These are phyloP conservation scores for Plodia interpunctella DNA, from an alignment of 1,140 invertebrate genomes.

Conservation along the genomic window DNA sequence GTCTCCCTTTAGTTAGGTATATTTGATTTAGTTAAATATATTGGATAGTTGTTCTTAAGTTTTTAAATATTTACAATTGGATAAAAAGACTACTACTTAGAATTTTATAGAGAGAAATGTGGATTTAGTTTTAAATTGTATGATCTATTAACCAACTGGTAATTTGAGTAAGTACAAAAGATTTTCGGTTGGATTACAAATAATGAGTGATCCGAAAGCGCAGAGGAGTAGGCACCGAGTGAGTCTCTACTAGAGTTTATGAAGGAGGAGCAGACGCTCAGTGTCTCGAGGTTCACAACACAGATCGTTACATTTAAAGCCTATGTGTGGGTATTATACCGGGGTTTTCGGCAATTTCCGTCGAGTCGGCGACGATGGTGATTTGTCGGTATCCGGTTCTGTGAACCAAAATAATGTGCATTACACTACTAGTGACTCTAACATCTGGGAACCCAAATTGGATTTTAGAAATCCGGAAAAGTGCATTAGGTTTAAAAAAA, in stretches of 20 bases:
- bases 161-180: slow-evolving; percentile 23
- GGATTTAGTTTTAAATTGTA: background rate
- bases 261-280: slow-evolving; percentile 50
- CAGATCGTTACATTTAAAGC: slow-evolving; percentile 70
- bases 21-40: too few relatives aligned
- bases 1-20: too few relatives aligned
- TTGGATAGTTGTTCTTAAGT: background rate
- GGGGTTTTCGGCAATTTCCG: slow-evolving; percentile 96
- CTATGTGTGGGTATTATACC: slow-evolving; percentile 84
- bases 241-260: slow-evolving; percentile 68
- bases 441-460: background rate
- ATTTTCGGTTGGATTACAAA: slow-evolving; percentile 28
- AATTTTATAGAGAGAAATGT: background rate
- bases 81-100: background rate
- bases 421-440: slow-evolving; percentile 24
- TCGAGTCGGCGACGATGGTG: slow-evolving; percentile 90
- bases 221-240: slow-evolving; percentile 67
- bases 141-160: slow-evolving; percentile 34
- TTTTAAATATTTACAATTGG: too few relatives aligned
- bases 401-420: slow-evolving; percentile 73
- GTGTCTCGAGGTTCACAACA: slow-evolving; percentile 71
- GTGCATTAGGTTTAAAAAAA: background rate
- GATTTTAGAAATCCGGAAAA: background rate
- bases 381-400: slow-evolving; percentile 88
- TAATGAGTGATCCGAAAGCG: slow-evolving; percentile 46